Evolutionary conservation across 2,113 vertebrate species (phyloP).

Genomic region (Carollia perspicillata): DNA sequence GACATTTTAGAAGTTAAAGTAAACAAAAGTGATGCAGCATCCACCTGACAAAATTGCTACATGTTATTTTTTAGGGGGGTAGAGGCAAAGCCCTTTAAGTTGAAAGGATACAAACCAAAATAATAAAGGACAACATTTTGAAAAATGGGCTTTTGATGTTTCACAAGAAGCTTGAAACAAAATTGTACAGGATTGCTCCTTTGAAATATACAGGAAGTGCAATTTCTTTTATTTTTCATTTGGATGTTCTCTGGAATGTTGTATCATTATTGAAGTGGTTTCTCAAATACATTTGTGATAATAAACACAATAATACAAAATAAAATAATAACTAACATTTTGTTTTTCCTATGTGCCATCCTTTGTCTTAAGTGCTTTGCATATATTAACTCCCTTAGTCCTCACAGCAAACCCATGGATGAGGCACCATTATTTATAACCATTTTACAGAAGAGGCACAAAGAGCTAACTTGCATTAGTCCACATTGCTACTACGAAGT

Average conservation of each 20-base stretch:
- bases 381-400: background rate
- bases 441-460: background rate
- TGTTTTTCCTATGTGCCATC: background rate
- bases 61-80: background rate
- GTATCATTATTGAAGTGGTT: background rate
- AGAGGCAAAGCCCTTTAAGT: background rate
- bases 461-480: background rate
- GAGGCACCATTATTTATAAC: background rate
- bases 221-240: background rate
- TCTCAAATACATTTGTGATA: background rate
- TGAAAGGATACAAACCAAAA: background rate
- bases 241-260: background rate
- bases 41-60: background rate
- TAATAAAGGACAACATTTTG: background rate
- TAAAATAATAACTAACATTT: background rate
- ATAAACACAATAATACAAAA: background rate
- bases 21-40: background rate
- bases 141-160: background rate
- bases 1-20: conserved; percentile 10
- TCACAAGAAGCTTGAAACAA: background rate
- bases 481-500: background rate
- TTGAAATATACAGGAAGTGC: background rate
- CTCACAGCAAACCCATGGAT: background rate
- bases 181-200: background rate
- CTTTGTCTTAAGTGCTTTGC: background rate